Base-by-base conservation (phyloP, 1,140 invertebrate species). In the Ptiloglossa arizonensis region DNA sequence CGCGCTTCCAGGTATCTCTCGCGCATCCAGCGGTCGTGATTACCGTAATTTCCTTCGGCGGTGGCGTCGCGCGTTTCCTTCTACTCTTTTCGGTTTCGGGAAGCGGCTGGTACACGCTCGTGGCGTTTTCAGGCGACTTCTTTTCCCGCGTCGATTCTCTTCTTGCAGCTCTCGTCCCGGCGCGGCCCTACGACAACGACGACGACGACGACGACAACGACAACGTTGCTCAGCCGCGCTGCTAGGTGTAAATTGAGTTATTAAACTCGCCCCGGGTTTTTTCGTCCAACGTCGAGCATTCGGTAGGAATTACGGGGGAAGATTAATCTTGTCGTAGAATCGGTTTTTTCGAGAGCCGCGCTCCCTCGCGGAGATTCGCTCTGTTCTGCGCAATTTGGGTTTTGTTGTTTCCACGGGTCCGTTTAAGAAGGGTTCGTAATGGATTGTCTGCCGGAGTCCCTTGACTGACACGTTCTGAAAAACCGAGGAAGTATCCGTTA, bases 1-100 rank as follows among this genome's bases (percentile, higher is more conserved):
- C 41, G 44, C 69, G 69, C 81, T 82, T 79, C 70, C 76, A 84
- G 59, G 75, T 83, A 83, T 79, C 73, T 79, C 73, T 71, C 64
- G 75, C 74, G 63, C 69, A 41, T 41, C 41, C 41, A 13, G 8
- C 41, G 11, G 5, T 2, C 54, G 64, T 74, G 76, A 84, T 84
- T 84, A 84, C 70, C 81, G 81, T 82, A 70, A 83, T 84, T 84
- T 84, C 69, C 80, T 79, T n/a, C 64, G 64, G 29, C 46, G 68
- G 76, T 64, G 76, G n/a, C 72, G 79, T 71, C 74, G 79, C 59
- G 57, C 54, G 71, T 62, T 66, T 68, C 60, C 62, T 54, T 78
- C 48, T n/a, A n/a, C n/a, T 57, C 11, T 22, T 22, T 38, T 17
- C 4, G 69, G 2, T 15, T 9, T 46, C 22, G 1, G n/a, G 46